A percentile compares a stretch with the other conserved stretches of the same genome.
phyloP scores from a whole-genome alignment of 2,888 invertebrate species.

The Ophion obscuratus region DNA sequence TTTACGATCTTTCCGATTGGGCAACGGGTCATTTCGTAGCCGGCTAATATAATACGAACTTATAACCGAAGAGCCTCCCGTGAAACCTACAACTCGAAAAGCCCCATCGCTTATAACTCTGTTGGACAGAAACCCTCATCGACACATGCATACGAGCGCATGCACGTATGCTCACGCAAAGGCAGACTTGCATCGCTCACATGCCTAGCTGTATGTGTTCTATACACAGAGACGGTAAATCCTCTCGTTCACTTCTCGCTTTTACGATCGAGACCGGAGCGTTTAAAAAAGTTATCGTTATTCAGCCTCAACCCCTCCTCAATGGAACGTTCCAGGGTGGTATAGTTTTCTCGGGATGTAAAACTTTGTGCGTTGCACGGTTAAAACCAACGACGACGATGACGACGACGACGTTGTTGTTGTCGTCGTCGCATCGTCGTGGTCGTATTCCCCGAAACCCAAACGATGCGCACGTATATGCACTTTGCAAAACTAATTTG shows the following conservation, averaged over 20 bases:
- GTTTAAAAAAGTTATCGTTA: slow-evolving; percentile 83
- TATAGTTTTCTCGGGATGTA: slow-evolving; percentile 78
- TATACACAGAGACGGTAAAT: slow-evolving; percentile 36
- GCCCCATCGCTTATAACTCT: slow-evolving; percentile 66
- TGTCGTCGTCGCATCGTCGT: not conserved
- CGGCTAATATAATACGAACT: slow-evolving; percentile 84
- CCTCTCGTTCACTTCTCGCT: slow-evolving; percentile 68
- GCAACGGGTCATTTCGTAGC: slow-evolving; percentile 77
- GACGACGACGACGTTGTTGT: slow-evolving; percentile 36
- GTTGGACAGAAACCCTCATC: slow-evolving; percentile 48
- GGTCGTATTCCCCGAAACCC: slow-evolving; percentile 7
- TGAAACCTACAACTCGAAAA: slow-evolving; percentile 81
- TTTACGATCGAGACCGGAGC: slow-evolving; percentile 81
- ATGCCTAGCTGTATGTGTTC: not conserved
- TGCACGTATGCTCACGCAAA: slow-evolving; percentile 2
- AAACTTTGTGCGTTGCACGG: slow-evolving; percentile 68
- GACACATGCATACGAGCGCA: slow-evolving; percentile 32
- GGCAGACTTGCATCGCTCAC: slow-evolving; percentile 30
- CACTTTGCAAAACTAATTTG: slow-evolving; percentile 46
- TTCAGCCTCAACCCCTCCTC: slow-evolving; percentile 75
- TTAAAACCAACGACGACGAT: slow-evolving; percentile 49
- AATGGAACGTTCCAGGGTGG: slow-evolving; percentile 72
- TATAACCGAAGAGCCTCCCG: slow-evolving; percentile 80
- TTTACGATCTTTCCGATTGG: slow-evolving; percentile 82
- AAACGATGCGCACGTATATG: not conserved